Conservation (phyloP, 2,888 invertebrate species). For the Drosophila pullipes region DNA sequence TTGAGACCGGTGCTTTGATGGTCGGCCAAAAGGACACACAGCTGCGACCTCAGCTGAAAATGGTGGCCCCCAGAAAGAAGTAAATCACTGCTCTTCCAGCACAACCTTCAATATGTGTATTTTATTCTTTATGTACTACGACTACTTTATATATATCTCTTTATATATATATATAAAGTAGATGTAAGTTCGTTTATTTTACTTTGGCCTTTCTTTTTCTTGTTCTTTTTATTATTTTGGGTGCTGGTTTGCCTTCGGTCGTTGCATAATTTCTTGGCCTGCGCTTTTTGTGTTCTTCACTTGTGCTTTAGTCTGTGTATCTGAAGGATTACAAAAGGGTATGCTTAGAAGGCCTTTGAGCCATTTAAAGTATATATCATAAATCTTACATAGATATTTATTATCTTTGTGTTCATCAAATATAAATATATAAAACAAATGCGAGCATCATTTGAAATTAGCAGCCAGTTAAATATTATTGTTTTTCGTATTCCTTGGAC, state of each 20-base stretch:
- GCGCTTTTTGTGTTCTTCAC: constrained; percentile 13
- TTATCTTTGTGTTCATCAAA: background rate
- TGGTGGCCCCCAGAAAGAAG: constrained; percentile 9
- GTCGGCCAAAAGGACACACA: constrained; percentile 12
- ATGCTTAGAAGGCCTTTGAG: background rate
- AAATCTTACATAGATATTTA: background rate
- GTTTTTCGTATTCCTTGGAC: background rate
- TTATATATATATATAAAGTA: background rate
- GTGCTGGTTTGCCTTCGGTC: constrained; percentile 14
- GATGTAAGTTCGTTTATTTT: constrained; percentile 6
- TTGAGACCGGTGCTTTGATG: constrained; percentile 30
- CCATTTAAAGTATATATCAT: background rate
- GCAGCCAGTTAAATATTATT: background rate
- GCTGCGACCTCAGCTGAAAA: constrained; percentile 36
- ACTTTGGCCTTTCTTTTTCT: constrained; percentile 10
- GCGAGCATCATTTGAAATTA: background rate
- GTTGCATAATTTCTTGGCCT: constrained; percentile 51
- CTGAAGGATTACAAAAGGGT: constrained; percentile 17
- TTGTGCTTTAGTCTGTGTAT: background rate
- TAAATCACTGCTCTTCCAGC: constrained; percentile 27
- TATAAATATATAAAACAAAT: background rate
- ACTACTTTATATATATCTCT: constrained; percentile 1
- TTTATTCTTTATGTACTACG: constrained; percentile 22
- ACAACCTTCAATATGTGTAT: constrained; percentile 35
- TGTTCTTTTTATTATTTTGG: constrained; percentile 17